phyloP scores from a whole-genome alignment of 2,113 vertebrate genomes.

The Chrysemys picta region DNA sequence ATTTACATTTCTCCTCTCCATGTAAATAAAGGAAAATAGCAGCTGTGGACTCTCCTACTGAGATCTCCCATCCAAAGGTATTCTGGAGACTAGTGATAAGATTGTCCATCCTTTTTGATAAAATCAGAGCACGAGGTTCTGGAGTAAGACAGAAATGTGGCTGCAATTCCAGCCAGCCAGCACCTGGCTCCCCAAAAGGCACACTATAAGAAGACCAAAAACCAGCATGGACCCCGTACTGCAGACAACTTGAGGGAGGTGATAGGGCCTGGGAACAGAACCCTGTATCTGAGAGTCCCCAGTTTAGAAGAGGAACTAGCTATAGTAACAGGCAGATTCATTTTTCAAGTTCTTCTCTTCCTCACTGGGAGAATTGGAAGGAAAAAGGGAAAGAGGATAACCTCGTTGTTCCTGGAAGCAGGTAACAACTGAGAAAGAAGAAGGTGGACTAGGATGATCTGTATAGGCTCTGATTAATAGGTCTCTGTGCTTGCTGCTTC shows the following conservation, averaged over 20 bases:
- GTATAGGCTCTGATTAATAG: neutral
- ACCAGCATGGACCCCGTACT: neutral
- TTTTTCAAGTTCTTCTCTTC: neutral
- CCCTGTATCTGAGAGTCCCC: neutral
- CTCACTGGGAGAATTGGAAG: slow-evolving; percentile 30
- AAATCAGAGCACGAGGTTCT: rapidly evolving
- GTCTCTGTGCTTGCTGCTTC: neutral
- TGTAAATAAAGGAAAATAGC: neutral
- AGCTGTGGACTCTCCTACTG: neutral
- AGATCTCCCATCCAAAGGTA: slow-evolving; percentile 11
- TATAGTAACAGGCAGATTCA: slow-evolving; percentile 11
- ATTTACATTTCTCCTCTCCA: neutral
- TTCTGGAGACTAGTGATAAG: neutral
- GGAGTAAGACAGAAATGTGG: neutral
- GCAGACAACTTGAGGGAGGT: neutral
- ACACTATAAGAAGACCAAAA: too few species aligned
- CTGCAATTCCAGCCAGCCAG: neutral
- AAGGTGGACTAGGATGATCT: neutral
- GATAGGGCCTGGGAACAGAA: neutral
- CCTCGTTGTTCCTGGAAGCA: too few species aligned
- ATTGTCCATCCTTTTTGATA: neutral
- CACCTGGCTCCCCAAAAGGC: neutral
- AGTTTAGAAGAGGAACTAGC: neutral
- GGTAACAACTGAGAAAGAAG: slow-evolving; percentile 2
- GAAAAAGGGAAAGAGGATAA: neutral